These are phyloP conservation scores for Pogonocichla stellata DNA, from an alignment of 2,113 vertebrate species.

Conservation along the genomic window DNA sequence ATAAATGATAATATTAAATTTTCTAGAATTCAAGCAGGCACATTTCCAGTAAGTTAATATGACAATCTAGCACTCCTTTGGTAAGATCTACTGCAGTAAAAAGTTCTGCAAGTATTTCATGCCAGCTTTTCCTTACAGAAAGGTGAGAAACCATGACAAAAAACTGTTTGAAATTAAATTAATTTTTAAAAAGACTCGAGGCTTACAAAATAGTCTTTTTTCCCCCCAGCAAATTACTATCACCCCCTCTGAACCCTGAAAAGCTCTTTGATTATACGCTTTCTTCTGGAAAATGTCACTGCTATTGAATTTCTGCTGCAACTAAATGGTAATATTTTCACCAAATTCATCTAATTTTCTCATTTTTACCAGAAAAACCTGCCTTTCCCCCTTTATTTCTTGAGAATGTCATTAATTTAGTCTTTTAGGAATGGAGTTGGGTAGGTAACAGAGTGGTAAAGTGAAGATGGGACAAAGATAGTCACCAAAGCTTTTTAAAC, in stretches of 20 bases:
- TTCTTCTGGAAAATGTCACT: background rate
- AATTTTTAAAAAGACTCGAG: background rate
- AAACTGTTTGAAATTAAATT: background rate
- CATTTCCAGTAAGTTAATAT: background rate
- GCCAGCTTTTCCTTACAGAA: background rate
- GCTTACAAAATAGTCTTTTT: background rate
- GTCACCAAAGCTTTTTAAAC: background rate
- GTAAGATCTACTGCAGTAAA: background rate
- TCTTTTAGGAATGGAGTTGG: background rate
- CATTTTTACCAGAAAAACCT: background rate
- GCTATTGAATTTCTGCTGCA: background rate
- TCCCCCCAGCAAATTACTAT: background rate
- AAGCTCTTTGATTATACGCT: background rate
- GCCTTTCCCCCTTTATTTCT: background rate
- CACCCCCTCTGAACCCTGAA: background rate
- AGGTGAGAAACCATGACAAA: background rate
- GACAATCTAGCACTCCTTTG: background rate
- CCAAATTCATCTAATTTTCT: background rate
- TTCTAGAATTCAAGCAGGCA: background rate
- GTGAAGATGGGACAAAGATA: background rate
- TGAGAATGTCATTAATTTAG: background rate
- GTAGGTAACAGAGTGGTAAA: background rate
- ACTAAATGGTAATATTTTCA: background rate
- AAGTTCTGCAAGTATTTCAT: background rate
- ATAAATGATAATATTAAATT: background rate